Conservation (phyloP, 2,888 invertebrate genomes). For the Cheilosia vulpina region DNA sequence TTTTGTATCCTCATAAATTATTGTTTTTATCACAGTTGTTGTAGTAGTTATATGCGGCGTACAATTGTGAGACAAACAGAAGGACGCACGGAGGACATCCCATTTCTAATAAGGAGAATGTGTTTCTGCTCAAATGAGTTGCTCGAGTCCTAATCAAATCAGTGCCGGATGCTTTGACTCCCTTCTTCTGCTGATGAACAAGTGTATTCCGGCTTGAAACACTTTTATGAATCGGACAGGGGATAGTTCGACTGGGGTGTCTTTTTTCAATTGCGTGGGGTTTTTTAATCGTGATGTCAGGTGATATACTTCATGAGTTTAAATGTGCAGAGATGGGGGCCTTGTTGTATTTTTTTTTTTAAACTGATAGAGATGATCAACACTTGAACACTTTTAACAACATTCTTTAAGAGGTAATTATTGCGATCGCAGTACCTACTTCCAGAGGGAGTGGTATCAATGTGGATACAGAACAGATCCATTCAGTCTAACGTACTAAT, state of each 20-base stretch:
- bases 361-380: too few species aligned
- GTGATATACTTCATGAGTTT: too few species aligned
- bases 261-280: too few species aligned
- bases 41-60: slow-evolving; percentile 41
- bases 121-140: slow-evolving; percentile 75
- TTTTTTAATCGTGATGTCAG: too few species aligned
- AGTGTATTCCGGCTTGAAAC: background rate
- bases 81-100: slow-evolving; percentile 61
- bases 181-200: slow-evolving; percentile 25
- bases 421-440: too few species aligned
- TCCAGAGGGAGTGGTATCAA: too few species aligned
- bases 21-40: slow-evolving; percentile 73
- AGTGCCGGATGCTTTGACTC: slow-evolving; percentile 70
- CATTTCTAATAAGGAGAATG: slow-evolving; percentile 74
- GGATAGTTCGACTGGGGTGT: background rate
- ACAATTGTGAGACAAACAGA: slow-evolving; percentile 64
- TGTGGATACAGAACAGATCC: too few species aligned
- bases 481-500: too few species aligned
- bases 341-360: too few species aligned
- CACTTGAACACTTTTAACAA: too few species aligned
- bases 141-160: slow-evolving; percentile 71
- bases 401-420: too few species aligned
- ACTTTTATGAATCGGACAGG: background rate
- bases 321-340: too few species aligned
- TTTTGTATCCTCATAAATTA: slow-evolving; percentile 74